Percentiles rank a stretch among this genome's conserved stretches.
These are phyloP conservation scores for Meda fulgida DNA, from an alignment of 2,797 vertebrate species.

Conservation along the genomic window DNA sequence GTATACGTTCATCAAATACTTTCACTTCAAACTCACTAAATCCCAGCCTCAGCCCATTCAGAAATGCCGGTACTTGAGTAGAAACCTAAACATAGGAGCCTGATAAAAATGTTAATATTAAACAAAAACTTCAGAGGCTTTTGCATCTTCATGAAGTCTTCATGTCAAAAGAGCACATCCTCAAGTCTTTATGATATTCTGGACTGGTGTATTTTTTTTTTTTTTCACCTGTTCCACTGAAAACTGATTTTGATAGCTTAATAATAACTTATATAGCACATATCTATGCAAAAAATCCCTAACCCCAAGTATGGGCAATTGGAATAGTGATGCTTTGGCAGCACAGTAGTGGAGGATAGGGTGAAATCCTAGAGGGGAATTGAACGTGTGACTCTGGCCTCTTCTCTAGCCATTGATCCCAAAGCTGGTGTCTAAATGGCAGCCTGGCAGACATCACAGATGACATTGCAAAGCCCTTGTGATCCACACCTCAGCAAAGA, in stretches of 20 bases:
- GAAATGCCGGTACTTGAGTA: no score
- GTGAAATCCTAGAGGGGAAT: constrained; percentile 18
- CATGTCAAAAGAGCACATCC: not conserved
- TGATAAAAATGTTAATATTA: no score
- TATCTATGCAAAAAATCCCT: not conserved
- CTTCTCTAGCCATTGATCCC: constrained; percentile 49
- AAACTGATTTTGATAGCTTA: not conserved
- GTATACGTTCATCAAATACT: no score
- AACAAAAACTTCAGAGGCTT: no score
- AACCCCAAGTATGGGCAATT: not conserved
- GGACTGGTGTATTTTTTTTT: no score
- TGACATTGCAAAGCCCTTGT: constrained; percentile 61
- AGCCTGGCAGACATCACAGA: constrained; percentile 43
- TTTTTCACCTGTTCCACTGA: not conserved
- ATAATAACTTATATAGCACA: not conserved
- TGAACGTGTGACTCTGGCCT: constrained; percentile 23
- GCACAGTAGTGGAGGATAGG: constrained; percentile 4
- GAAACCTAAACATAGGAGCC: no score
- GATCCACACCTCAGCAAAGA: constrained; percentile 41
- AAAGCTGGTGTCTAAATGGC: constrained; percentile 27
- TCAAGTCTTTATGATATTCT: not conserved
- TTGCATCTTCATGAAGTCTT: no score
- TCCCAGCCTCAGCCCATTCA: no score
- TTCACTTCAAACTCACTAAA: no score
- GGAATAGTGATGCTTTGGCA: not conserved